A percentile compares a stretch with the other conserved stretches of the same genome.
Evolutionary conservation across 2,113 vertebrate species (phyloP).

Genomic region (Thamnaconus septentrionalis): DNA sequence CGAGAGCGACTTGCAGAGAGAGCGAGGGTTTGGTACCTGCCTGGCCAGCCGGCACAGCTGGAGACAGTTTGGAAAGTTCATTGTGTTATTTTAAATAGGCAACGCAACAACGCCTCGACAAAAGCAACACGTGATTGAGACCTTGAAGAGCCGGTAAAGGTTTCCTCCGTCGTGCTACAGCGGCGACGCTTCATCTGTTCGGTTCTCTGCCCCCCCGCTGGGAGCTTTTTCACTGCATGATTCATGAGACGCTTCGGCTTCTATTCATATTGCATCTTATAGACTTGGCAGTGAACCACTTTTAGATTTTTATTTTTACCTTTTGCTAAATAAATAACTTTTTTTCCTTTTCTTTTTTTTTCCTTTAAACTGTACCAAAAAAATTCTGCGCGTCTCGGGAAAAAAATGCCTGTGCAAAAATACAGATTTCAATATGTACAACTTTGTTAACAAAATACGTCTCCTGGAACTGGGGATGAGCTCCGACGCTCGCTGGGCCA

Average conservation of each 20-base stretch:
- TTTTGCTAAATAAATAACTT: constrained; percentile 96
- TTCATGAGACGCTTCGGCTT: constrained; percentile 73
- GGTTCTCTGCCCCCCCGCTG: constrained; percentile 34
- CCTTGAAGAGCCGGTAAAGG: constrained; percentile 59
- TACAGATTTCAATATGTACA: constrained; percentile 99
- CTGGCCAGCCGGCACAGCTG: background rate
- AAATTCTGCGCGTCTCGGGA: constrained; percentile 79
- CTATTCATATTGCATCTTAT: constrained; percentile 88
- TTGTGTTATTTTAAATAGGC: constrained; percentile 42
- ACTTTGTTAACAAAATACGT: constrained; percentile 98
- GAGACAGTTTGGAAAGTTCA: constrained; percentile 36
- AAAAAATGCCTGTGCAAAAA: constrained; percentile 99
- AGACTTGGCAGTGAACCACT: constrained; percentile 99
- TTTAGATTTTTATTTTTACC: constrained; percentile 68
- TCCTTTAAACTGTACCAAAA: constrained; percentile 89
- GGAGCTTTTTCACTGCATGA: constrained; percentile 57
- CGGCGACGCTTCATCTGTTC: constrained; percentile 59
- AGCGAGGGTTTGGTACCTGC: background rate
- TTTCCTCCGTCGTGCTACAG: constrained; percentile 66
- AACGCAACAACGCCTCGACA: constrained; percentile 52
- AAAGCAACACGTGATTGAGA: constrained; percentile 61
- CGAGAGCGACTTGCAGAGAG: constrained; percentile 38
- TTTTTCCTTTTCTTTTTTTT: constrained; percentile 70
- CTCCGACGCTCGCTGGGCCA: too few species aligned
- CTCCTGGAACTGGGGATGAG: constrained; percentile 73